These are phyloP conservation scores for Rhabdomys dilectus DNA, from an alignment of 2,113 vertebrate genomes.

Conservation along the genomic window DNA sequence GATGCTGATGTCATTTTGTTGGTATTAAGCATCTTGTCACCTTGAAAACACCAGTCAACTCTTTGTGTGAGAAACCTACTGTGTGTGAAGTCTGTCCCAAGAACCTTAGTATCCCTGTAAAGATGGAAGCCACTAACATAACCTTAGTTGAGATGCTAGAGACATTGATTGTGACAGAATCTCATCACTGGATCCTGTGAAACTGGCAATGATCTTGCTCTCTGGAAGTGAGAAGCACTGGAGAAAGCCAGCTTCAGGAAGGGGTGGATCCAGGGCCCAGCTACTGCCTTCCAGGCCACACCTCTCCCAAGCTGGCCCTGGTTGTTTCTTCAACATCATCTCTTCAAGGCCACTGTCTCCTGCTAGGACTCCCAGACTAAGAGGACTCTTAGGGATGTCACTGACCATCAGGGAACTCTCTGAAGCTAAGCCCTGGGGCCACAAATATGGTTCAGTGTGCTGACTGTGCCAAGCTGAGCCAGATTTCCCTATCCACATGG, in stretches of 20 bases:
- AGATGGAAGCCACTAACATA: not conserved
- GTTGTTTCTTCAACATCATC: not conserved
- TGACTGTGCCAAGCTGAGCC: not conserved
- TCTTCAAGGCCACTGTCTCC: not conserved
- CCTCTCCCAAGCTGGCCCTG: not conserved
- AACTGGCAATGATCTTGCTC: not conserved
- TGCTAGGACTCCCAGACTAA: not conserved
- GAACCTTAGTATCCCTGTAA: not conserved
- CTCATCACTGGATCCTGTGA: not conserved
- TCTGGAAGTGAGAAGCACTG: not conserved
- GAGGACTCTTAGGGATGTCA: not conserved
- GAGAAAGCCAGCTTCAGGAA: not conserved
- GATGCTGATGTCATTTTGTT: rapidly evolving
- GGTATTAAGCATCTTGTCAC: not conserved
- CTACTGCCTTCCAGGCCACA: no score
- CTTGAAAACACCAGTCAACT: not conserved
- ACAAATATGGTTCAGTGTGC: not conserved
- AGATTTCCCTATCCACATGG: not conserved
- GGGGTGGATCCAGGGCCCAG: not conserved
- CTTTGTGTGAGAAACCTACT: no score
- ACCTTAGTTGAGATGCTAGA: not conserved
- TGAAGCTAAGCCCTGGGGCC: not conserved
- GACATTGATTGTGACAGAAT: not conserved
- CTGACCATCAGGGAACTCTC: not conserved
- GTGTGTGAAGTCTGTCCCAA: not conserved